phyloP scores from a whole-genome alignment of 2,797 vertebrate genomes.

The Coendou prehensilis region DNA sequence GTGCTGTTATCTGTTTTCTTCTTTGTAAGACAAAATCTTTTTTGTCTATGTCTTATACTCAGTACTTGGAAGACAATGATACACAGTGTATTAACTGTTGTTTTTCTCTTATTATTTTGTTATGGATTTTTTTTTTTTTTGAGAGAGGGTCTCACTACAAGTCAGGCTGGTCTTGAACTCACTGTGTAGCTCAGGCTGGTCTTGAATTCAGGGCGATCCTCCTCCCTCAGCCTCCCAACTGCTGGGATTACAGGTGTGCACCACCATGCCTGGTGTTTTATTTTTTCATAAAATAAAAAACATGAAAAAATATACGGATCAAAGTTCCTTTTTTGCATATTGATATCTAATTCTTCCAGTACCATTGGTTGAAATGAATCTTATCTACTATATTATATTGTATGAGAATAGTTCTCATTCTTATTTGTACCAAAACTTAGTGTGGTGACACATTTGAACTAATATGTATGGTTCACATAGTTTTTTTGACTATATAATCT shows the following conservation, averaged over 20 bases:
- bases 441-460: neutral
- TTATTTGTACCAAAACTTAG: constrained; percentile 33
- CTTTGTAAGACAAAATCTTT: neutral
- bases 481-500: constrained; percentile 5
- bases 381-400: neutral
- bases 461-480: neutral
- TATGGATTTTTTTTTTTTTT: neutral
- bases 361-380: neutral
- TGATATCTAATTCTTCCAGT: neutral
- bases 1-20: neutral
- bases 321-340: neutral
- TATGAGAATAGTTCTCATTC: neutral
- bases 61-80: neutral
- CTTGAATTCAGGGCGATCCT: neutral
- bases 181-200: neutral
- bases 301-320: neutral
- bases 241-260: neutral
- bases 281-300: neutral
- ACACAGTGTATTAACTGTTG: neutral
- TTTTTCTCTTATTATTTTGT: neutral
- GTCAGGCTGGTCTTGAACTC: neutral
- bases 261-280: neutral
- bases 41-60: neutral
- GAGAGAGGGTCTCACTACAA: neutral
- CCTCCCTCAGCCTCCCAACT: neutral